Evolutionary conservation across 2,113 vertebrate genomes (phyloP).

Genomic region (Psephotus haematonotus): DNA sequence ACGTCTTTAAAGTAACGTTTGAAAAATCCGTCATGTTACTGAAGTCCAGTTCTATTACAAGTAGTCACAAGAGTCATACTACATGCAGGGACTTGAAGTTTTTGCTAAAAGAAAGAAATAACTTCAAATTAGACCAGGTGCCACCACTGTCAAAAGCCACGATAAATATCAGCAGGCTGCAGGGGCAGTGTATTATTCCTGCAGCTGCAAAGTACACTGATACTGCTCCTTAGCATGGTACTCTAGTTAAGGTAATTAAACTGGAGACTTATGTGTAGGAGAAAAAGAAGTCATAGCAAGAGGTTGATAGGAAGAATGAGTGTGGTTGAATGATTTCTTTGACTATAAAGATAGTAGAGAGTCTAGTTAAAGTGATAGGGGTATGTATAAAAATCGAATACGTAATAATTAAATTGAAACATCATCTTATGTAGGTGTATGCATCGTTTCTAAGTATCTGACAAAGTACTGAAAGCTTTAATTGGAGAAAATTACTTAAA

Average conservation of each 20-base stretch:
- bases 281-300: neutral
- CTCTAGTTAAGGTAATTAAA: neutral
- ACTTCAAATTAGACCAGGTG: neutral
- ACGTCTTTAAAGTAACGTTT: neutral
- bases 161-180: neutral
- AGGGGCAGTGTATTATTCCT: neutral
- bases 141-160: neutral
- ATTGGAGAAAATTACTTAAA: neutral
- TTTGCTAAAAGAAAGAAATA: neutral
- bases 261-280: neutral
- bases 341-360: neutral
- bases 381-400: neutral
- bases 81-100: neutral
- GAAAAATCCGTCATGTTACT: neutral
- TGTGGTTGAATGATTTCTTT: neutral
- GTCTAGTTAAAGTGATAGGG: neutral
- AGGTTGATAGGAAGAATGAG: neutral
- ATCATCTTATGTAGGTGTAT: fast-evolving
- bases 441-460: neutral
- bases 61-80: neutral
- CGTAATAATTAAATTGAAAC: neutral
- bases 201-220: neutral
- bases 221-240: neutral
- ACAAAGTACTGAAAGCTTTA: neutral
- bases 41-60: neutral